These are phyloP conservation scores for Drosophila sulfurigaster DNA, from an alignment of 1,140 invertebrate species.

Conservation along the genomic window DNA sequence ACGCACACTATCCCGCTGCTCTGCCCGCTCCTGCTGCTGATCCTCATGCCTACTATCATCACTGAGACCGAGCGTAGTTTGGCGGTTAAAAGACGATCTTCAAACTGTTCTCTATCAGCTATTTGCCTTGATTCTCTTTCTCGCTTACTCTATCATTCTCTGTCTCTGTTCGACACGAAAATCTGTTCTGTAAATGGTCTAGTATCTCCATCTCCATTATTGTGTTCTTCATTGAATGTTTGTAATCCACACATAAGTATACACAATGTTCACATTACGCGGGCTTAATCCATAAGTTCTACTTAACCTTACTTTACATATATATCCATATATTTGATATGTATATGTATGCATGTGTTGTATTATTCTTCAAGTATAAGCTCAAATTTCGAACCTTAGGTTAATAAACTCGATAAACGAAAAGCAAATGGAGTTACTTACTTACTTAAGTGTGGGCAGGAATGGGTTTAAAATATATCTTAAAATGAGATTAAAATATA, in stretches of 20 bases:
- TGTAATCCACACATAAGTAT: constrained; percentile 42
- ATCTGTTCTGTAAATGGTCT: constrained; percentile 21
- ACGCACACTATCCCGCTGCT: constrained; percentile 58
- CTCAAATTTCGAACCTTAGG: constrained; percentile 19
- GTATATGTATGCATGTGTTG: constrained; percentile 14
- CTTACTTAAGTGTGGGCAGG: neutral
- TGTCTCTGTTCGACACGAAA: neutral
- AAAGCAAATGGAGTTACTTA: neutral
- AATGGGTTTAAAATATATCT: neutral
- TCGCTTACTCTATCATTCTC: neutral
- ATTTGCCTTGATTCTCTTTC: neutral
- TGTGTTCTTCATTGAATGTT: constrained; percentile 69
- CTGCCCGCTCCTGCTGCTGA: constrained; percentile 50
- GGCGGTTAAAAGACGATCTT: constrained; percentile 29
- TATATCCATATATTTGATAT: constrained; percentile 28
- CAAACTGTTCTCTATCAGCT: constrained; percentile 24
- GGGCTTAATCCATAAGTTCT: constrained; percentile 50
- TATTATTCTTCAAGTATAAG: constrained; percentile 17
- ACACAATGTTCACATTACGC: constrained; percentile 23
- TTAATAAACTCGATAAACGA: constrained; percentile 20
- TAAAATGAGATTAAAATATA: neutral
- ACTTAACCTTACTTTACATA: constrained; percentile 38
- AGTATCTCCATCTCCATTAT: constrained; percentile 38
- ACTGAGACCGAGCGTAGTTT: constrained; percentile 44
- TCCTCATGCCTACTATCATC: constrained; percentile 71